phyloP scores from a whole-genome alignment of 2,888 invertebrate species.

The Sinotaia quadrata region DNA sequence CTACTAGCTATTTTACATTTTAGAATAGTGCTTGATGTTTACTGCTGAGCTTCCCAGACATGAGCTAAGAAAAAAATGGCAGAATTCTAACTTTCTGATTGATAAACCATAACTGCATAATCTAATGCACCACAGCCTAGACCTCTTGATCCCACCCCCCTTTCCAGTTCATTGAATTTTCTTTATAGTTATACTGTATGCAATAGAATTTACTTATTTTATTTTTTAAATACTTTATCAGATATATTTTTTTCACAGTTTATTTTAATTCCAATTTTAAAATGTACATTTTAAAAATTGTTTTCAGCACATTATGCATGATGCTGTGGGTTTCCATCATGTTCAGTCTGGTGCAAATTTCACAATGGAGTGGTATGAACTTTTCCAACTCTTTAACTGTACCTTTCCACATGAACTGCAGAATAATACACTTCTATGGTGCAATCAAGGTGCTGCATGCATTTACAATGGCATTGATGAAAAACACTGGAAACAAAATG shows the following conservation, averaged over 20 bases:
- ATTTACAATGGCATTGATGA: slow-evolving; percentile 63
- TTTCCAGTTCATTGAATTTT: too few species aligned
- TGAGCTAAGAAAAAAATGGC: too few species aligned
- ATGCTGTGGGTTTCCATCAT: slow-evolving; percentile 64
- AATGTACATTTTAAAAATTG: not conserved
- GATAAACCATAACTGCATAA: too few species aligned
- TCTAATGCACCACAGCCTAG: too few species aligned
- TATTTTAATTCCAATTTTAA: not conserved
- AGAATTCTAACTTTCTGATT: too few species aligned
- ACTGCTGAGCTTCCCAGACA: too few species aligned
- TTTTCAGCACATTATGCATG: slow-evolving; percentile 65
- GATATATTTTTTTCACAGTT: not conserved
- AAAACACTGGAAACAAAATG: slow-evolving; percentile 61
- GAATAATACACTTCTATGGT: slow-evolving; percentile 52
- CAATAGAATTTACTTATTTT: not conserved
- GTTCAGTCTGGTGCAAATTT: slow-evolving; percentile 59
- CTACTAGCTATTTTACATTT: too few species aligned
- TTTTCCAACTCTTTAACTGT: slow-evolving; percentile 67
- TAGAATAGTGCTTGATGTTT: too few species aligned
- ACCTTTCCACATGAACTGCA: slow-evolving; percentile 62
- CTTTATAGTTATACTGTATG: too few species aligned
- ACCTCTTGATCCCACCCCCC: too few species aligned
- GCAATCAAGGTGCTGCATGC: slow-evolving; percentile 67
- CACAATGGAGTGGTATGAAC: slow-evolving; percentile 68
- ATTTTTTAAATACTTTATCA: not conserved